A percentile compares a stretch with the other conserved stretches of the same genome.
phyloP scores from a whole-genome alignment of 2,888 invertebrate genomes.

The Ctenicera cuprea region DNA sequence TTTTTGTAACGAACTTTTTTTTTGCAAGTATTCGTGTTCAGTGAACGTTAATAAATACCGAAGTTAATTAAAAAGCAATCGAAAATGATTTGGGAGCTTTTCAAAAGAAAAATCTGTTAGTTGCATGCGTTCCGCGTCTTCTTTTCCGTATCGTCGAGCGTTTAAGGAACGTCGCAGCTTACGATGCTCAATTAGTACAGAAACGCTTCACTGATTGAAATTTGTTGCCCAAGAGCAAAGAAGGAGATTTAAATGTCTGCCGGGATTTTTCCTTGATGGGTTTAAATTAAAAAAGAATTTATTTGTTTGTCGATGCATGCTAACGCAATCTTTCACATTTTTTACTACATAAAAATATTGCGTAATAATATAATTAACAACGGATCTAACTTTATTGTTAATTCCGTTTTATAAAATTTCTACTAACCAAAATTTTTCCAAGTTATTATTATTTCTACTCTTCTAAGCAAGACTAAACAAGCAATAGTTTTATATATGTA shows the following conservation, averaged over 20 bases:
- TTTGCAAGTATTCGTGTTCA: no score
- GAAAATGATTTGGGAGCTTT: neutral
- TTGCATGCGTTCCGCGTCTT: neutral
- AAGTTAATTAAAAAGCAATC: no score
- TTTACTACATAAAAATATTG: no score
- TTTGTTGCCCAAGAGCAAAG: slow-evolving; percentile 30
- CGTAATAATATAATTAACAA: no score
- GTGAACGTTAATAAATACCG: no score
- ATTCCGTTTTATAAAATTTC: no score
- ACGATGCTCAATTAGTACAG: slow-evolving; percentile 40
- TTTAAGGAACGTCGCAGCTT: slow-evolving; percentile 34
- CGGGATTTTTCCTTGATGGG: slow-evolving; percentile 16
- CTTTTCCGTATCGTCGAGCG: slow-evolving; percentile 18
- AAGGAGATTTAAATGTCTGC: slow-evolving; percentile 30
- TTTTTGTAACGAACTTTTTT: no score
- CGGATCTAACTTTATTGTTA: no score
- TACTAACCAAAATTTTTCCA: no score
- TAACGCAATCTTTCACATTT: neutral
- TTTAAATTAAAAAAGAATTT: slow-evolving; percentile 27
- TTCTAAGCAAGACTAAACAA: no score
- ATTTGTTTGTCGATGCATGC: neutral
- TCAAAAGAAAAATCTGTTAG: neutral
- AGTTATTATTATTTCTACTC: no score
- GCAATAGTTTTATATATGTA: no score
- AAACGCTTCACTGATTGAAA: slow-evolving; percentile 40